Evolutionary conservation across 2,113 vertebrate species (phyloP).

Genomic region (Rhagologus leucostigma): DNA sequence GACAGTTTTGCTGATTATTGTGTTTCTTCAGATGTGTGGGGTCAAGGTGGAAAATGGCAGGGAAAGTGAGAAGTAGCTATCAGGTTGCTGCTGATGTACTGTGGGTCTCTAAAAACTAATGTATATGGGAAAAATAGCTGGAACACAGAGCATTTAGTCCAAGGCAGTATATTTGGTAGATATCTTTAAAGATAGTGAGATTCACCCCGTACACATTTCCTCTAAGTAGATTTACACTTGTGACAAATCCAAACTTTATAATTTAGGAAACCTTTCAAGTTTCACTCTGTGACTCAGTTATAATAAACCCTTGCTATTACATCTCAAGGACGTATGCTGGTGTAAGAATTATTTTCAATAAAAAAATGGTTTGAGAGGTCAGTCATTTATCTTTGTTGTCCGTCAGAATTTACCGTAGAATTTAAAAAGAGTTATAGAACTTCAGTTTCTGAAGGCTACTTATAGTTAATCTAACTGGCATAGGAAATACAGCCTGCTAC

Average conservation of each 20-base stretch:
- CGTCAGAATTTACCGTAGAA: slow-evolving; percentile 20
- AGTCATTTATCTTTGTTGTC: slow-evolving; percentile 22
- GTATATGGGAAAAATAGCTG: not conserved
- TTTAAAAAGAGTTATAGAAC: not conserved
- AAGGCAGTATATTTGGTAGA: not conserved
- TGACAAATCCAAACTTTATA: not conserved
- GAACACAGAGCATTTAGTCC: not conserved
- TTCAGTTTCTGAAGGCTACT: slow-evolving; percentile 2
- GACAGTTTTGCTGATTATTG: slow-evolving; percentile 20
- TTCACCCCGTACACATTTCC: not conserved
- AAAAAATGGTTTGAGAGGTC: not conserved
- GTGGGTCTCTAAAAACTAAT: not conserved
- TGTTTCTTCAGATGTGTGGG: not conserved
- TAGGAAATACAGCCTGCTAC: not conserved
- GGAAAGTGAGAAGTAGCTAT: not conserved
- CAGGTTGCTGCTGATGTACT: not conserved
- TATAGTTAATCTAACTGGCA: not conserved
- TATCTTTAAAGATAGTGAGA: not conserved
- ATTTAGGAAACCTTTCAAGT: slow-evolving; percentile 3
- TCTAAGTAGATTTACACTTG: not conserved
- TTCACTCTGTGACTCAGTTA: not conserved
- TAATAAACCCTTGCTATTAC: not conserved
- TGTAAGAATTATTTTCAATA: slow-evolving; percentile 20
- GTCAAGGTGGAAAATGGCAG: not conserved
- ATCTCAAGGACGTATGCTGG: not conserved